Evolutionary conservation across 2,113 vertebrate species (phyloP).

Genomic region (Phaetusa simplex): DNA sequence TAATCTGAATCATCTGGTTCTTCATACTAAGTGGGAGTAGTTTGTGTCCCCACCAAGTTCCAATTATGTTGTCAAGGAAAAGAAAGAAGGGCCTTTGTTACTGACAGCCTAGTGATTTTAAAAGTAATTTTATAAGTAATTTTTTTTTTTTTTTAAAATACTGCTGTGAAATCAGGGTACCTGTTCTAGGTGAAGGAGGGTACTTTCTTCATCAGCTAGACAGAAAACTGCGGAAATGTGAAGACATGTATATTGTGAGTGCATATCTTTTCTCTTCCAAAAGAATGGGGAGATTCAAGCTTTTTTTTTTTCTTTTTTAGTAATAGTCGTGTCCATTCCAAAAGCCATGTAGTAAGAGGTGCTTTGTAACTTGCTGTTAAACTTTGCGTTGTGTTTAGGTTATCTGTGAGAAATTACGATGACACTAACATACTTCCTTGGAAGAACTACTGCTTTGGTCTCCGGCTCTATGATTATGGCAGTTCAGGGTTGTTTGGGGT

Average conservation of each 20-base stretch:
- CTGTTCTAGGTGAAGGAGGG: not conserved
- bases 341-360: not conserved
- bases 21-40: not conserved
- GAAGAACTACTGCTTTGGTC: not conserved
- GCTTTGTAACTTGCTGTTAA: not conserved
- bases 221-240: not conserved
- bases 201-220: not conserved
- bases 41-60: not conserved
- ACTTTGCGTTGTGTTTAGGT: not conserved
- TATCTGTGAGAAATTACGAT: not conserved
- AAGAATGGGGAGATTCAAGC: not conserved
- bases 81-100: not conserved
- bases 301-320: not conserved
- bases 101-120: not conserved
- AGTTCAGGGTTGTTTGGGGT: not conserved
- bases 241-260: not conserved
- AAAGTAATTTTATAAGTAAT: not conserved
- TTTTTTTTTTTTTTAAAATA: too few relatives aligned
- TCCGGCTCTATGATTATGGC: not conserved
- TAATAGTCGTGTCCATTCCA: not conserved
- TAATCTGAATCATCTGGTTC: not conserved
- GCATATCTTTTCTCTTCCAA: not conserved
- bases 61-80: not conserved
- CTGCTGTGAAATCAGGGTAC: not conserved
- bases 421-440: not conserved